These are phyloP conservation scores for Mesocricetus auratus DNA, from an alignment of 2,113 vertebrate species.

Conservation along the genomic window DNA sequence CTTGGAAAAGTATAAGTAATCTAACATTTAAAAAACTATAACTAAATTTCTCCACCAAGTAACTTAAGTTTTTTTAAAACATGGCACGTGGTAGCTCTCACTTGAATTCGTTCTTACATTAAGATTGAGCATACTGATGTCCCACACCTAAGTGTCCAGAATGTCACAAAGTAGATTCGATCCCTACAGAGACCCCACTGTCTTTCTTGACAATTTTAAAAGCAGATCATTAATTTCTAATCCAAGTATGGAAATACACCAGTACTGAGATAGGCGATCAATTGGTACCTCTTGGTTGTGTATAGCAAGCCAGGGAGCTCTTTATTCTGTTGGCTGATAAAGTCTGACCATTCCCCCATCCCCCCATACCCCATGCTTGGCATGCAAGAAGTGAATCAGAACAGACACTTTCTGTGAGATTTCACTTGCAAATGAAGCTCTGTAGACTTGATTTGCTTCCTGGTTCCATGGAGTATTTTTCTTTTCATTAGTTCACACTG, in stretches of 20 bases:
- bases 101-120: slow-evolving; percentile 10
- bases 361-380: slow-evolving; percentile 72
- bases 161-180: slow-evolving; percentile 43
- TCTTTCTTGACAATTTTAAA: slow-evolving; percentile 54
- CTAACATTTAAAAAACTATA: slow-evolving; percentile 19
- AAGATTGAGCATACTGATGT: slow-evolving; percentile 32
- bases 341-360: slow-evolving; percentile 46
- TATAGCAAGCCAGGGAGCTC: slow-evolving; percentile 70
- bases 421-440: slow-evolving; percentile 82
- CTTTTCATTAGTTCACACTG: slow-evolving; percentile 71
- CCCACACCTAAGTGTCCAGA: neutral
- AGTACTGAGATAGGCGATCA: slow-evolving; percentile 10
- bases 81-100: neutral
- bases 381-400: slow-evolving; percentile 83
- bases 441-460: slow-evolving; percentile 80
- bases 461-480: slow-evolving; percentile 76
- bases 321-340: slow-evolving; percentile 62
- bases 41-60: neutral
- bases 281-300: slow-evolving; percentile 42
- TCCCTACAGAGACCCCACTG: slow-evolving; percentile 8
- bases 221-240: slow-evolving; percentile 61
- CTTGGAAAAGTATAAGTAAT: slow-evolving; percentile 52
- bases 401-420: slow-evolving; percentile 81
- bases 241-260: neutral
- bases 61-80: neutral